Evolutionary conservation across 2,888 invertebrate genomes (phyloP).

Genomic region (Hydroisotoma schaefferi): DNA sequence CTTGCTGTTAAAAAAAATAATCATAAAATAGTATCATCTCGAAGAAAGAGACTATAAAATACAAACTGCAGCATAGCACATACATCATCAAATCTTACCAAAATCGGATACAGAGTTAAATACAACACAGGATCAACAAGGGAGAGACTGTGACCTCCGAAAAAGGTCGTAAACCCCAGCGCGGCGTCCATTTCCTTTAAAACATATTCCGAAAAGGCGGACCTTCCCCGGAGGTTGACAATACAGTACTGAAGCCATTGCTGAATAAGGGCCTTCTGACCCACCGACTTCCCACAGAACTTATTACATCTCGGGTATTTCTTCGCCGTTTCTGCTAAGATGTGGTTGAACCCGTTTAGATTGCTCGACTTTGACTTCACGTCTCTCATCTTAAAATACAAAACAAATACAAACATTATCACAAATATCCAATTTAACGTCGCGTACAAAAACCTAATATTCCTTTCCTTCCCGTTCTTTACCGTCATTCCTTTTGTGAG

Average conservation of each 20-base stretch:
- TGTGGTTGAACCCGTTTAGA: conserved; percentile 26
- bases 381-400: conserved; percentile 17
- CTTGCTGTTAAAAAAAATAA: conserved; percentile 17
- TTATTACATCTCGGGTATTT: conserved; percentile 11
- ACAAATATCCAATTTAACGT: not conserved
- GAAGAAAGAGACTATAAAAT: not conserved
- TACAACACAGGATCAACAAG: conserved; percentile 34
- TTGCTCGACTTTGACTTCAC: conserved; percentile 25
- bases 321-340: conserved; percentile 15
- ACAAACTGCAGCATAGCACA: too few species aligned
- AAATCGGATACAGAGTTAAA: conserved; percentile 26
- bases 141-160: conserved; percentile 30
- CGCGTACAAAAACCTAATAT: not conserved
- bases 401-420: not conserved
- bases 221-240: conserved; percentile 13
- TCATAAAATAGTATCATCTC: not conserved
- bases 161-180: conserved; percentile 22
- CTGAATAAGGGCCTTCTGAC: conserved; percentile 26
- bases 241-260: conserved; percentile 35
- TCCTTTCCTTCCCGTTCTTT: not conserved
- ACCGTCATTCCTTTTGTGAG: conserved; percentile 20
- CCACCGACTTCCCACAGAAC: conserved; percentile 23
- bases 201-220: not conserved
- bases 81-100: conserved; percentile 26
- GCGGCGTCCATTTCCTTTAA: conserved; percentile 27